phyloP scores from a whole-genome alignment of 2,797 vertebrate genomes.

The Sphenopsis melanotis region DNA sequence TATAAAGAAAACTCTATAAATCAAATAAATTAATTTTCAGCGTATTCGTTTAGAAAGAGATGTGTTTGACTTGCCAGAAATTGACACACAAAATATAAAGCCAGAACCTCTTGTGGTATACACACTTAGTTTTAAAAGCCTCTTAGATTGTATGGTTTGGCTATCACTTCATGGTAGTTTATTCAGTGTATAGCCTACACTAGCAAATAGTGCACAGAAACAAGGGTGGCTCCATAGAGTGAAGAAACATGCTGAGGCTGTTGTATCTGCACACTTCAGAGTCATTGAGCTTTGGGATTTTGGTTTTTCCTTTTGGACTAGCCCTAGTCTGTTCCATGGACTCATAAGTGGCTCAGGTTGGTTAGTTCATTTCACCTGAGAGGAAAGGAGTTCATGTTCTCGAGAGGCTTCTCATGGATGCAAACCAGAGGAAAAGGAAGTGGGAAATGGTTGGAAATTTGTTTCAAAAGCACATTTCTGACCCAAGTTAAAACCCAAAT shows the following conservation, averaged over 20 bases:
- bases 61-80: neutral
- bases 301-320: neutral
- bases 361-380: neutral
- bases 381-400: neutral
- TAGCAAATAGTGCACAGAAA: neutral
- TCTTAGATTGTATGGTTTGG: neutral
- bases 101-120: neutral
- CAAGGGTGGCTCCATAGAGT: neutral
- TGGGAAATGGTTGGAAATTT: neutral
- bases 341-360: neutral
- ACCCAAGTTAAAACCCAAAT: neutral
- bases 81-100: neutral
- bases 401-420: neutral
- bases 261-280: neutral
- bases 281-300: neutral
- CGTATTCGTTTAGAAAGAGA: neutral
- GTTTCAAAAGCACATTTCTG: neutral
- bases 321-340: neutral
- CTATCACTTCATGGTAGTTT: neutral
- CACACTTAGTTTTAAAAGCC: neutral
- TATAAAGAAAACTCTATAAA: neutral
- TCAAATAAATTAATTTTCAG: neutral
- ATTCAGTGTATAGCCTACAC: neutral
- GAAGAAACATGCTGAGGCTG: neutral
- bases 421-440: neutral